These are phyloP conservation scores for Calyptomena viridis DNA, from an alignment of 2,113 vertebrate genomes.

Conservation along the genomic window DNA sequence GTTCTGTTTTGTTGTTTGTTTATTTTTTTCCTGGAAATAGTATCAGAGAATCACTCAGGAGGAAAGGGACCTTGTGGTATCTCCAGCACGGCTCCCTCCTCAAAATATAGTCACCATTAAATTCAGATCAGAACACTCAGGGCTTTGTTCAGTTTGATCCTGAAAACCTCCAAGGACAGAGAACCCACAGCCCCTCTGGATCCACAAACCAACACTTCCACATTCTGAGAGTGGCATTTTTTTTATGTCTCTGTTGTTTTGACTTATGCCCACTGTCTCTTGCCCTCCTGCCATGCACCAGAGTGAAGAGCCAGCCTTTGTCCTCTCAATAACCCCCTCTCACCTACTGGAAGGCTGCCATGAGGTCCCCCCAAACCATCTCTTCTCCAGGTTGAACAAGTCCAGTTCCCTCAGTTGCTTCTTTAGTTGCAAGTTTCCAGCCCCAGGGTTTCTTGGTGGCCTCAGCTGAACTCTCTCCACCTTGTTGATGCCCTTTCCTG, in stretches of 20 bases:
- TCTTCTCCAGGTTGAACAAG: neutral
- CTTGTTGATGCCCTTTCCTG: neutral
- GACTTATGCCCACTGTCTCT: neutral
- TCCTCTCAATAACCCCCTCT: neutral
- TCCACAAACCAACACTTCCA: neutral
- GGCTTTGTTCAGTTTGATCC: neutral
- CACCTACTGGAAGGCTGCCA: neutral
- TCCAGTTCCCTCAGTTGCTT: neutral
- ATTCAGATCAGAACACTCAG: neutral
- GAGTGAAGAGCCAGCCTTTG: neutral
- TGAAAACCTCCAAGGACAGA: neutral
- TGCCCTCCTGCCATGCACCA: neutral
- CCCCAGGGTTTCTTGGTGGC: neutral
- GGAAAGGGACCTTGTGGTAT: neutral
- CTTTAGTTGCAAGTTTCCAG: neutral
- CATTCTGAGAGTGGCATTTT: neutral
- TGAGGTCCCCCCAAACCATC: neutral
- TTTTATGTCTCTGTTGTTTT: neutral
- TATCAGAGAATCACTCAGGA: neutral
- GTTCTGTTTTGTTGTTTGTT: neutral
- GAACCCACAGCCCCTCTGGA: neutral
- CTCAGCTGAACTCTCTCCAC: neutral
- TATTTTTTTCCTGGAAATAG: neutral
- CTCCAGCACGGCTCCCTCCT: neutral
- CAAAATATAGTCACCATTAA: neutral